These are phyloP conservation scores for Ceramica pisi DNA, from an alignment of 2,888 invertebrate genomes.

Conservation along the genomic window DNA sequence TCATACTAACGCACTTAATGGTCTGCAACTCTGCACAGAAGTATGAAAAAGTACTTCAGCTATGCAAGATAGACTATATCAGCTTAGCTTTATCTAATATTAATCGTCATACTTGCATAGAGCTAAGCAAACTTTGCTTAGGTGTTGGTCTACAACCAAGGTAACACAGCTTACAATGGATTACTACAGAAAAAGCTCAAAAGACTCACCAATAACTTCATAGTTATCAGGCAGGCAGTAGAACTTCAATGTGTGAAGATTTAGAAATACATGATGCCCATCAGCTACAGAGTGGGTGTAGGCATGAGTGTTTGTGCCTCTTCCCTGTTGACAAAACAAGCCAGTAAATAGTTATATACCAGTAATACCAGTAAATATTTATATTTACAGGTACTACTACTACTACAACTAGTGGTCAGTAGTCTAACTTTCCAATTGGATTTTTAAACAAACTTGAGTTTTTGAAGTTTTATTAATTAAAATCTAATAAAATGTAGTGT, in stretches of 20 bases:
- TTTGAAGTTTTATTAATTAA: background rate
- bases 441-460: background rate
- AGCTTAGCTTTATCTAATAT: no score
- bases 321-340: slow-evolving; percentile 91
- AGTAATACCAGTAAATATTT: no score
- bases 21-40: no score
- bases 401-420: background rate
- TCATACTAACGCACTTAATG: no score
- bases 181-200: background rate
- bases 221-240: slow-evolving; percentile 99
- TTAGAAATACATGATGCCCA: slow-evolving; percentile 99
- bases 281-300: slow-evolving; percentile 99
- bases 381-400: no score
- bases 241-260: slow-evolving; percentile 98
- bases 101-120: background rate
- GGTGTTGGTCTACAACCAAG: background rate
- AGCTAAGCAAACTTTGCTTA: no score
- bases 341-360: no score
- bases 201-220: slow-evolving; percentile 97
- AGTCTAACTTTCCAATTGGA: background rate
- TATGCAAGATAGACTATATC: no score
- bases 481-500: background rate
- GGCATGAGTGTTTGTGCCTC: slow-evolving; percentile 99
- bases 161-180: background rate
- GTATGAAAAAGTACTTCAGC: no score